Base-by-base conservation (phyloP, 2,888 invertebrate genomes). In the Branchipolynoe longqiensis region DNA sequence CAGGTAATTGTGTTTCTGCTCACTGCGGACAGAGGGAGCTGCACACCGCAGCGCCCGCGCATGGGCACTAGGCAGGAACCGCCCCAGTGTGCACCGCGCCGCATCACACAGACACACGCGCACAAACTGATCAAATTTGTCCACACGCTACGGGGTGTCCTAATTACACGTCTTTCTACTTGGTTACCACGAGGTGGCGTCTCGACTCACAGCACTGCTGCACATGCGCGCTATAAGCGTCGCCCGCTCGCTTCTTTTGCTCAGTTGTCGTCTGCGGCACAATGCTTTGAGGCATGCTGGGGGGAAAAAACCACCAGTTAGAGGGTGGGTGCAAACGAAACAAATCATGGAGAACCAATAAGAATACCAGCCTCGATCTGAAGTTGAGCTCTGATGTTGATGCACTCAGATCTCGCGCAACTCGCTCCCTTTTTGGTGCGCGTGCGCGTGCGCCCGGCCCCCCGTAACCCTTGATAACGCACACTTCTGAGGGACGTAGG, bases 1-100 rank as follows among this genome's bases (percentile, higher is more conserved):
- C 48, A 78, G 73, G 48, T 78, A 78, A 78, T 78, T 78, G 78
- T 48, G 78, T 78, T 48, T n/a, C n/a, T n/a, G 78, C 54, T 78
- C 78, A 54, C 78, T 48, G 28, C n/a, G 62, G 12, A 62, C n/a
- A n/a, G n/a, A n/a, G n/a, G n/a, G n/a, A n/a, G n/a, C n/a, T 62
- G 25, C 62, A n/a, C 62, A 28, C 62, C n/a, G 12, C 8, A n/a
- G 14, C 28, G 25, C 14, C 62, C 62, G 31, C 8, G 25, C 62
- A 62, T 62, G 62, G n/a, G n/a, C n/a, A n/a, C n/a, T n/a, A n/a
- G n/a, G n/a, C n/a, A n/a, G n/a, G n/a, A n/a, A n/a, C n/a, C n/a
- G n/a, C n/a, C n/a, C n/a, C n/a, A n/a, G 25, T 25, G 25, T 62
- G 41, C 78, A 31, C 48, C n/a, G 28, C 28, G 25, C 22, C 48